Evolutionary conservation across 2,797 vertebrate species (phyloP), one percentile per base, ranked within the genome.

Genomic region (Arvicola amphibius): DNA sequence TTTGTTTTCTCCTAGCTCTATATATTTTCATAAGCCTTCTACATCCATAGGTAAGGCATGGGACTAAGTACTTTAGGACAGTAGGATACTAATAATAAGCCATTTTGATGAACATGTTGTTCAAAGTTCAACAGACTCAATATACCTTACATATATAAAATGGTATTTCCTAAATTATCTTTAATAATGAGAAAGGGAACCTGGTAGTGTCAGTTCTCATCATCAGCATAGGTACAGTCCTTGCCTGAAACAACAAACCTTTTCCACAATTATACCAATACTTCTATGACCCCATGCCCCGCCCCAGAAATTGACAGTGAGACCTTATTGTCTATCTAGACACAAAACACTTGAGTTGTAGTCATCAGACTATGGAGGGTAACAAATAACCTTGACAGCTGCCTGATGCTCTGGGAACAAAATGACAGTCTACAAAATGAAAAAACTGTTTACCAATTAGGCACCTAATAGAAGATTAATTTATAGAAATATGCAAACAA

Each of bases 31-130:
- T 89, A 63, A 73, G 14, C 0, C 10, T 80, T 90, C 27, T 23
- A 61, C 10, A 46, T 43, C 25, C 5, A 48, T 67, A 94, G 1
- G 14, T 61, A 27, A 84, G 13, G 7, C 29, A 34, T 17, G 11
- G 23, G 12, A 59, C 14, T 46, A 87, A 95, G 14, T 79, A 51
- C 6, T 78, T 27, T n/a, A 79, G 19, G 9, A n/a, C 25, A 61
- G 0, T 2, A 43, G 13, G 2, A 34, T 34, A n/a, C 13, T 84
- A 90, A 6, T 23, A 71, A 34, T 0, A 5, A 1, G 40, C 0
- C 1, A 27, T 32, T 69, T 91, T 74, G 43, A 76, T 19, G 81
- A 93, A 51, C 13, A 92, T 29, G 67, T 0, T 77, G 51, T 0
- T 83, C n/a, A 84, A 84, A 73, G 51, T 19, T 19, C 80, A 32